These are phyloP conservation scores for Mobula birostris DNA, from an alignment of 2,113 vertebrate genomes.

Conservation along the genomic window DNA sequence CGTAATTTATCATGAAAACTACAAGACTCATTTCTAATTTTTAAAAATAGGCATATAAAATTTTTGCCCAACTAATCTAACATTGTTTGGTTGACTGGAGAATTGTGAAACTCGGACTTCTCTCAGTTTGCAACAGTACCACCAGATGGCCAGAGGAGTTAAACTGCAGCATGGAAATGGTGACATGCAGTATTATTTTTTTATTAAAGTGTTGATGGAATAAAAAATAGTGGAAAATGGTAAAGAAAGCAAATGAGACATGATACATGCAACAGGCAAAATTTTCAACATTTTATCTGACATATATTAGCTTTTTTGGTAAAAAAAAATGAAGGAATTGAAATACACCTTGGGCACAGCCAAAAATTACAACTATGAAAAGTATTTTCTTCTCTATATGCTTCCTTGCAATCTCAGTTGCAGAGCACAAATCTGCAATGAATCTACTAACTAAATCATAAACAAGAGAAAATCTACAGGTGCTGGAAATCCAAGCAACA, in stretches of 20 bases:
- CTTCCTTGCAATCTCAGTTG: too few relatives aligned
- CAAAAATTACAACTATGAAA: too few relatives aligned
- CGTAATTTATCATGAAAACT: background rate
- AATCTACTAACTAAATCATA: too few relatives aligned
- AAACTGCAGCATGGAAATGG: background rate
- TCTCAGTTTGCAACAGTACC: conserved; percentile 11
- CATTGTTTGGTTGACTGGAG: background rate
- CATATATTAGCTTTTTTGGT: background rate
- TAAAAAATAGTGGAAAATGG: background rate
- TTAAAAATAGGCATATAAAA: background rate
- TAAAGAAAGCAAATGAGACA: background rate
- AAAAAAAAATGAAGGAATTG: background rate
- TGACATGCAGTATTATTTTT: background rate
- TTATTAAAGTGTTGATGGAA: background rate
- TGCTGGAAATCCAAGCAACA: too few relatives aligned
- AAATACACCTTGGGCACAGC: too few relatives aligned
- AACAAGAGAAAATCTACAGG: too few relatives aligned
- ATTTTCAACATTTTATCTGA: background rate
- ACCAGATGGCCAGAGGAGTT: conserved; percentile 20
- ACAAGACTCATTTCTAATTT: background rate
- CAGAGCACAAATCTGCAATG: too few relatives aligned
- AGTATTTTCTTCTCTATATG: too few relatives aligned
- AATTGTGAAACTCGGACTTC: background rate
- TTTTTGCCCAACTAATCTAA: background rate
- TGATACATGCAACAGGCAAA: background rate